Evolutionary conservation across 1,140 invertebrate species (phyloP), one percentile per base, ranked within the genome.

Genomic region (Apis florea): DNA sequence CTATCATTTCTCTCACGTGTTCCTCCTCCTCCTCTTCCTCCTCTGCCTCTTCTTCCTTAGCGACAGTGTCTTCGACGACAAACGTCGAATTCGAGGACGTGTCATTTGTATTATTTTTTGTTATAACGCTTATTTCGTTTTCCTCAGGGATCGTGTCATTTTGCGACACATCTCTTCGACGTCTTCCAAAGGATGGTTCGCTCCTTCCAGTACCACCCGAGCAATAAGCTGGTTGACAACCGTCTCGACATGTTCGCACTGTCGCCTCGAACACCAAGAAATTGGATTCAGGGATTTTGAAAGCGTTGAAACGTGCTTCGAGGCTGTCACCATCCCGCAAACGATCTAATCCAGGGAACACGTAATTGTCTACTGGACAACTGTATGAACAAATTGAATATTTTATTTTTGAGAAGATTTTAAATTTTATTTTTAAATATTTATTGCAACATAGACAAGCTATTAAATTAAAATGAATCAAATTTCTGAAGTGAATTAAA

Each of bases 281-380:
- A 91, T 98, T 98, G 0, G 98, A 98, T 94, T 98, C 97, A 0
- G 98, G 98, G 88, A 98, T 98, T 93, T 98, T 98, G 88, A 98
- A 98, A 3, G 98, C 98, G 93, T 98, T 98, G 90, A 98, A 98
- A 85, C 97, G 95, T 0, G 97, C 97, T 94, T 98, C 97, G 12
- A 98, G 93, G 15, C 97, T 98, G 88, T 98, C 97, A 0, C 97
- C 97, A 88, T 96, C 97, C 40, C 97, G 94, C 1, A 97, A 95
- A 90, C 97, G 96, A 89, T 98, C 97, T 83, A 98, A 91, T 90
- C 98, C 97, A 0, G 98, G 98, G 93, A 98, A 98, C 1, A 98
- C 97, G 90, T 97, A 98, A 59, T 97, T 96, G 93, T 98, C 97
- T 1, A 98, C 97, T 1, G 97, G 98, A 89, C 97, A 98, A 47